Base-by-base conservation (phyloP, 2,797 vertebrate genomes). In the Pempheris klunzingeri region DNA sequence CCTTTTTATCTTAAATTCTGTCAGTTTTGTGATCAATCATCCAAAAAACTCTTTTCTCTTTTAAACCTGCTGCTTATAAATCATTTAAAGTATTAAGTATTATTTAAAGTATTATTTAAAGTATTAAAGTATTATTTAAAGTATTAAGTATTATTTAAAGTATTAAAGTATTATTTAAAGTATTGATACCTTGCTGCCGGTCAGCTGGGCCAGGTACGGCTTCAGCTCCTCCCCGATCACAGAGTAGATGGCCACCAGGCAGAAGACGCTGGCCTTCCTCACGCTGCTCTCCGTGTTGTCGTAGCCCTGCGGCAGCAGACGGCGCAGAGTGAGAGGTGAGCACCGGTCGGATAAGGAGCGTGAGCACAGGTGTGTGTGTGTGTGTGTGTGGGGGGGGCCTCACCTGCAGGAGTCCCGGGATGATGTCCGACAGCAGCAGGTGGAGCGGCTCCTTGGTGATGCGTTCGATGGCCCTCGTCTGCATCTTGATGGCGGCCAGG, bases 211-310 rank as follows among this genome's bases (percentile, higher is more conserved):
- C 87, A 98, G 97, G 90, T 97, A 96, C 0, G 97, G 97, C 90
- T 98, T 98, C 47, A 98, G 94, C 38, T 98, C 97, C 86, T 98
- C 97, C 36, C 97, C 97, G 57, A 98, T 98, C 81, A 98, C 96
- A 1, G 97, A 94, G 81, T 98, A 97, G 85, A 98, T 94, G 76
- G 97, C 97, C 78, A 98, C 97, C 46, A 98, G 94, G 90, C 97
- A 98, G 95, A 98, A 98, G 77, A 98, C 97, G 54, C 97, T 97
- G 50, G 97, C 96, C 93, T 98, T 98, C 80, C 97, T 96, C 90
- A 98, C 97, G 1, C 97, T 98, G 95, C 97, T 98, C 94, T 98
- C 97, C 0, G 96, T 96, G 91, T 97, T 97, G 89, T 98, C 97
- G 74, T 98, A 98, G 71, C 97, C 97, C 97, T 98, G 67, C 30